Evolutionary conservation across 1,140 invertebrate species (phyloP), one percentile per base, ranked within the genome.

Genomic region (Epicauta chinensis): DNA sequence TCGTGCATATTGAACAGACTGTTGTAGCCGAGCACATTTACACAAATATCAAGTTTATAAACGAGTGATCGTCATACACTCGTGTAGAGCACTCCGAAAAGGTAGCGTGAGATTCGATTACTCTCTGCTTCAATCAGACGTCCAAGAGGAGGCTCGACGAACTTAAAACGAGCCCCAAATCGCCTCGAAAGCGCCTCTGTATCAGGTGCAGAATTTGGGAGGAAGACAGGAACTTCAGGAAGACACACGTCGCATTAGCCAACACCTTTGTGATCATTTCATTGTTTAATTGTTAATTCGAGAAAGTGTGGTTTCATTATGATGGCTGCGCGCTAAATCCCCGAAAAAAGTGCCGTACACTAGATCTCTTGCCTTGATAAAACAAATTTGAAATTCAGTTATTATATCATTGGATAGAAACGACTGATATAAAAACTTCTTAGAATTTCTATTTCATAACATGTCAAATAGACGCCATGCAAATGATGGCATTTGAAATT

Each of bases 1-100:
- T 50, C 12, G 37, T 34, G 35, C 44, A 48, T 54, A 54, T 47
- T 47, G 45, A 47, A 37, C 35, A 47, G 32, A 7, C 13, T 38
- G 29, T 47, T 47, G 32, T 47, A 38, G 31, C 31, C 17, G 43
- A 16, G 35, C 17, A 35, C 43, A 35, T 16, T 17, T 36, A 46
- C 44, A 7, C 7, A 23, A 23, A 46, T 31, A 16, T 46, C 30
- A 46, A 38, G 34, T 38, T 15, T 47, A 23, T 13, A 34, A 34
- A 45, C 34, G 45, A 45, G 36, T 36, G 32, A 35, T 35, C 30
- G 42, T n/a, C 5, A 31, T 32, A 34, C 35, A 44, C 30, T 12
- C 16, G 39, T 11, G 12, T n/a, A 38, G 15, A n/a, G 6, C 3
- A 38, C 12, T 6, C n/a, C n/a, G n/a, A n/a, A n/a, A n/a, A n/a